phyloP scores from a whole-genome alignment of 1,140 invertebrate genomes.

The Colletes latitarsis region DNA sequence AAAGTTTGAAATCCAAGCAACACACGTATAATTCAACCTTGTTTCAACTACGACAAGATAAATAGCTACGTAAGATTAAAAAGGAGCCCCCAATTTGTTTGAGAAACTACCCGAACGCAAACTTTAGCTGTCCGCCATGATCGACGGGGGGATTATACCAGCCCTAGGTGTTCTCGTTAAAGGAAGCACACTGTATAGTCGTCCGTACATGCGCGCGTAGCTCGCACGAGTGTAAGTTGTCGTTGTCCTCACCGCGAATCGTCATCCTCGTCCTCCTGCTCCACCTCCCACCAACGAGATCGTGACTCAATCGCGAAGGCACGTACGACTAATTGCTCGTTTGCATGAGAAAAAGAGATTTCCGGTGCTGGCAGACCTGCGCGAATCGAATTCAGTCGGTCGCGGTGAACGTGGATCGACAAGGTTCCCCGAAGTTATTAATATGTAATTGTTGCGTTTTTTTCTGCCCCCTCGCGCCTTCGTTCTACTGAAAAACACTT shows the following conservation, averaged over 20 bases:
- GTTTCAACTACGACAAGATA: too few relatives aligned
- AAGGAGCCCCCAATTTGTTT: too few relatives aligned
- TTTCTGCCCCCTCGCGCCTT: not conserved
- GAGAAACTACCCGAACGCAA: too few relatives aligned
- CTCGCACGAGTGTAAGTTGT: constrained; percentile 26
- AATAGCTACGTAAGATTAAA: too few relatives aligned
- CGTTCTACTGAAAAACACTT: not conserved
- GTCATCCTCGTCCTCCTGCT: constrained; percentile 12
- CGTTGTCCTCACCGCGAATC: constrained; percentile 24
- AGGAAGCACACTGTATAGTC: too few relatives aligned
- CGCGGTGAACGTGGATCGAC: constrained; percentile 49
- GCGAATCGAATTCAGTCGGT: constrained; percentile 54
- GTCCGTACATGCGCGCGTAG: not conserved
- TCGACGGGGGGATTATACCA: too few relatives aligned
- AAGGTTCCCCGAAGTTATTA: constrained; percentile 50
- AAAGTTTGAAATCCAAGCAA: too few relatives aligned
- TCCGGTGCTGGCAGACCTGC: constrained; percentile 54
- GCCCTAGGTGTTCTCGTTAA: too few relatives aligned
- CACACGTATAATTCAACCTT: too few relatives aligned
- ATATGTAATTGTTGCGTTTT: constrained; percentile 48
- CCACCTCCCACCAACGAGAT: constrained; percentile 30
- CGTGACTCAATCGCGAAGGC: constrained; percentile 71
- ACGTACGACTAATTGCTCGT: constrained; percentile 71
- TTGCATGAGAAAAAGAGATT: constrained; percentile 68
- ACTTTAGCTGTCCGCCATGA: too few relatives aligned